These are phyloP conservation scores for Podabrus alpinus DNA, from an alignment of 2,888 invertebrate species.

Conservation along the genomic window DNA sequence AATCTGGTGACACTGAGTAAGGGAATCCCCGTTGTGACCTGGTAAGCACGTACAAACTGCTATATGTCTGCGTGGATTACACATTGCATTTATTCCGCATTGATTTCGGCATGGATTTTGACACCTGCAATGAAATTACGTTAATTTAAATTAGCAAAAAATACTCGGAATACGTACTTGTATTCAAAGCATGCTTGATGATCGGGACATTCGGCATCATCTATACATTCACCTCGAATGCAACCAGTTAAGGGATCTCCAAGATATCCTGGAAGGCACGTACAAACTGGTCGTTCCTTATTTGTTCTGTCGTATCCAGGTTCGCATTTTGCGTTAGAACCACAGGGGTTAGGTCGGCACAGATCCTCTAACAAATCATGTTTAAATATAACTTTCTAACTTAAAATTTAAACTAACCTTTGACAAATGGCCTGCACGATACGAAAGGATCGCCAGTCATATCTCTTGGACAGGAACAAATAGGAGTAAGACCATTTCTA, in stretches of 20 bases:
- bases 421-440: constrained; percentile 79
- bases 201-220: constrained; percentile 76
- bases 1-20: constrained; percentile 56
- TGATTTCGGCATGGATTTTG: constrained; percentile 75
- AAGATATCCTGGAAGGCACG: constrained; percentile 76
- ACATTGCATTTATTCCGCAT: constrained; percentile 77
- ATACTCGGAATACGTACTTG: constrained; percentile 60
- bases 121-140: constrained; percentile 49
- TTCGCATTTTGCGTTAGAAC: constrained; percentile 74
- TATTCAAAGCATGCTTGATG: constrained; percentile 78
- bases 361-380: constrained; percentile 67
- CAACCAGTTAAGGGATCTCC: constrained; percentile 78
- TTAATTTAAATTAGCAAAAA: not conserved
- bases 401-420: constrained; percentile 60
- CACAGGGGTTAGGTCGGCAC: constrained; percentile 88
- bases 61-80: constrained; percentile 75
- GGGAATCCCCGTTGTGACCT: constrained; percentile 66
- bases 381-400: not conserved
- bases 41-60: constrained; percentile 82
- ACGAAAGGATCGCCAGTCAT: constrained; percentile 88
- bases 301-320: constrained; percentile 84
- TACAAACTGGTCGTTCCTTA: constrained; percentile 83
- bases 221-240: constrained; percentile 76
- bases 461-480: constrained; percentile 84
- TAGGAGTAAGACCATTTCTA: constrained; percentile 72